These are phyloP conservation scores for Laothoe populi DNA, from an alignment of 2,888 invertebrate species.

Conservation along the genomic window DNA sequence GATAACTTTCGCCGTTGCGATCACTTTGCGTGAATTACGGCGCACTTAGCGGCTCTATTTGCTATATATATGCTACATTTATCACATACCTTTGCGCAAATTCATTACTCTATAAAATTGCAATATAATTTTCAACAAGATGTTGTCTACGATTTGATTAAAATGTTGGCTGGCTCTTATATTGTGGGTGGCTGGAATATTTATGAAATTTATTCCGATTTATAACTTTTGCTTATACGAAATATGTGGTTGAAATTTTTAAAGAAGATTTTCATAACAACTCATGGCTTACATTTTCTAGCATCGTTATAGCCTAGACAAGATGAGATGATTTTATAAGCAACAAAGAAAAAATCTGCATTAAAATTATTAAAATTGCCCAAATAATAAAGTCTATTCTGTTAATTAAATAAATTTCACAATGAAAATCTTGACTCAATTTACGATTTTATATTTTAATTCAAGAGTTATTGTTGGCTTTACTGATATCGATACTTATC, in stretches of 20 bases:
- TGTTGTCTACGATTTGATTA: constrained; percentile 25
- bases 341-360: too few relatives aligned
- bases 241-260: neutral
- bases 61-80: too few relatives aligned
- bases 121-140: constrained; percentile 34
- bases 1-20: constrained; percentile 43
- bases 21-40: constrained; percentile 47
- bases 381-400: too few relatives aligned
- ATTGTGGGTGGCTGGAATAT: neutral
- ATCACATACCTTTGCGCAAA: constrained; percentile 42
- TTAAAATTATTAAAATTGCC: too few relatives aligned
- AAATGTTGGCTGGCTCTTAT: neutral
- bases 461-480: neutral
- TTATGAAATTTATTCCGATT: neutral
- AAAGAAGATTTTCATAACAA: too few relatives aligned
- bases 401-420: too few relatives aligned
- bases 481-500: neutral
- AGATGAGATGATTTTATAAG: too few relatives aligned
- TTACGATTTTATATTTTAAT: neutral
- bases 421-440: neutral
- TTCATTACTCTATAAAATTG: constrained; percentile 47
- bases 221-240: neutral
- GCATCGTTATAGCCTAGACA: too few relatives aligned
- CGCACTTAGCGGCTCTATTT: constrained; percentile 48
- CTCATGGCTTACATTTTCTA: too few relatives aligned